These are phyloP conservation scores for Formica selysi DNA, from an alignment of 1,140 invertebrate genomes.

Conservation along the genomic window DNA sequence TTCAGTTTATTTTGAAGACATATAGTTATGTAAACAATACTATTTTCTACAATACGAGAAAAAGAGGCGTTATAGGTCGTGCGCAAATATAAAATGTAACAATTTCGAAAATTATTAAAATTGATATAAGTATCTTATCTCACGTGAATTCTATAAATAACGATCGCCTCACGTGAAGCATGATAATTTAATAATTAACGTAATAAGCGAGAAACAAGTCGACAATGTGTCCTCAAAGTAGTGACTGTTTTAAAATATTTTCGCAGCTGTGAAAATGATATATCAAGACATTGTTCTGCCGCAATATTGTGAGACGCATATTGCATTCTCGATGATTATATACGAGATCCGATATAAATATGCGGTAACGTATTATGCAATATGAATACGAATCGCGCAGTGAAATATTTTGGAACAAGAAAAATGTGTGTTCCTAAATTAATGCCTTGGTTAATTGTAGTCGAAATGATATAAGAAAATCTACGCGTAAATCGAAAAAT, in stretches of 20 bases:
- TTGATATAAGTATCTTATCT: not conserved
- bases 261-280: not conserved
- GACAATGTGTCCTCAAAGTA: not conserved
- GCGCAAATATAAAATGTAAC: not conserved
- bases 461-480: not conserved
- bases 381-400: not conserved
- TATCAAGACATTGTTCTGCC: not conserved
- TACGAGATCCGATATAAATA: not conserved
- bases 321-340: not conserved
- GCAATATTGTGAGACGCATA: not conserved
- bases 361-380: not conserved
- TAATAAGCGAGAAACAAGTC: not conserved
- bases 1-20: not conserved
- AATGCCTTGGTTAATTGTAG: not conserved
- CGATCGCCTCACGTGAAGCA: not conserved
- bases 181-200: not conserved
- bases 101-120: conserved; percentile 1
- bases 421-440: not conserved
- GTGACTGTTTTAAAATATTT: conserved; percentile 34
- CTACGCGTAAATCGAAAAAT: not conserved
- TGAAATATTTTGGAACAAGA: not conserved
- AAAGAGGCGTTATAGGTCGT: not conserved
- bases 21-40: not conserved
- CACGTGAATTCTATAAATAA: conserved; percentile 28
- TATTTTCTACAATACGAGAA: not conserved